Base-by-base conservation (phyloP, 1,140 invertebrate genomes). In the Lordiphosa collinella region DNA sequence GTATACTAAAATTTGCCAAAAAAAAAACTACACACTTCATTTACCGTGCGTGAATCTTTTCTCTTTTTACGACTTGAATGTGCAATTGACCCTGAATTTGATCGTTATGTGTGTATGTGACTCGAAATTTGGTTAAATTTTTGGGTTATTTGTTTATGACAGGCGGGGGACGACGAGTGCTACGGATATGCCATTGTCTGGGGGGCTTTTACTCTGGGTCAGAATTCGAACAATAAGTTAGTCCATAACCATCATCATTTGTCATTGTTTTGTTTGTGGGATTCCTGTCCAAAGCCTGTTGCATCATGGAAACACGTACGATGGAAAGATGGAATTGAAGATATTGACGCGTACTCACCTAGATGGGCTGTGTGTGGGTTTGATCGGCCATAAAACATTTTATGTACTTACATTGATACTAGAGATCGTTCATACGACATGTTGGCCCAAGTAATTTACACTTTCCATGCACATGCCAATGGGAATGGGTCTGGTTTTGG, bases 361-460 rank as follows among this genome's bases (percentile, higher is more conserved):
- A 22, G 32, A 35, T 48, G 32, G 35, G 31, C 31, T 49, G 34
- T 13, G 46, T 12, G 10, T 32, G 53, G 25, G 46, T 47, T 67
- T 67, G 50, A 67, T 67, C 63, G 63, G 66, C 49, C 63, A 46
- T 13, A 16, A n/a, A 40, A 22, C 34, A 5, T 64, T 37, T 53
- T 32, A 8, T 57, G 35, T 43, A 38, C 48, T 11, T 13, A 22
- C 6, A n/a, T n/a, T 1, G 16, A 46, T 47, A 35, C 35, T 32
- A 38, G 32, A 47, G 53, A 63, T 65, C 44, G 58, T 52, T 16
- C 49, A 80, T 82, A 66, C 71, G 76, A 61, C 72, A 54, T 84
- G 79, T 84, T 85, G 78, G 47, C 73, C 54, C 59, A 84, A 82
- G 36, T 47, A 82, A 82, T 82, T 82, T 54, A 73, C 78, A 84